A percentile compares a stretch with the other conserved stretches of the same genome.
Evolutionary conservation across 1,140 invertebrate genomes (phyloP).

Genomic region (Microplitis demolitor): DNA sequence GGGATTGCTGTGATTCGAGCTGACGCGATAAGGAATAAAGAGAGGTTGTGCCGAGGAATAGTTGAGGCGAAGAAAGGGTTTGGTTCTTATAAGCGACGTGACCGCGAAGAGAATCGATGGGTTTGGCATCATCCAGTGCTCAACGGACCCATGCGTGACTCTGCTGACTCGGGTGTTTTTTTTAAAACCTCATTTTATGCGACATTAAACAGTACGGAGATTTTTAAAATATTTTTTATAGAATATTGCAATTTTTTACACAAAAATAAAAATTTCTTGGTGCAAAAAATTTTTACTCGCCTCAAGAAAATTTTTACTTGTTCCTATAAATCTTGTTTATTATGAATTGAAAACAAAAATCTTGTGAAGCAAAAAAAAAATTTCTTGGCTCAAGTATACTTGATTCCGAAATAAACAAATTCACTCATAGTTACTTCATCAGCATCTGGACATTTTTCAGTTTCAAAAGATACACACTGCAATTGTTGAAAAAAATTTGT

Average conservation of each 20-base stretch:
- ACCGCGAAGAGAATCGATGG: slow-evolving; percentile 27
- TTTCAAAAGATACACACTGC: too few species aligned
- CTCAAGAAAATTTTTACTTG: too few species aligned
- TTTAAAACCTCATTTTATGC: slow-evolving; percentile 20
- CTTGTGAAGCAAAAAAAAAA: too few species aligned
- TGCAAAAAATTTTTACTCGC: too few species aligned
- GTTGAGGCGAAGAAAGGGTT: neutral
- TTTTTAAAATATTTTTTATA: neutral
- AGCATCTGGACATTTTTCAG: too few species aligned
- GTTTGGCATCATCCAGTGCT: slow-evolving; percentile 1
- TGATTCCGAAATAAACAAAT: too few species aligned
- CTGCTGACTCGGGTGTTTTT: slow-evolving; percentile 30
- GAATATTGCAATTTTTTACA: neutral
- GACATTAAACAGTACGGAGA: slow-evolving; percentile 8
- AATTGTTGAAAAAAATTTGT: too few species aligned
- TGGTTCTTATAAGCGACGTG: slow-evolving; percentile 26
- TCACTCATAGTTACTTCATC: too few species aligned
- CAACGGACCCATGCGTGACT: slow-evolving; percentile 11
- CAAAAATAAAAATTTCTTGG: neutral
- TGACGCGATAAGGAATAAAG: neutral
- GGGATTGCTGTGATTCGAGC: neutral
- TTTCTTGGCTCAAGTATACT: too few species aligned
- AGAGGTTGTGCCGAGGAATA: neutral
- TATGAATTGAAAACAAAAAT: too few species aligned
- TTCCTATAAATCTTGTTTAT: too few species aligned